Percentiles rank a stretch among this genome's conserved stretches.
These are phyloP conservation scores for Sphinx pinastri DNA, from an alignment of 2,888 invertebrate species.

Conservation along the genomic window DNA sequence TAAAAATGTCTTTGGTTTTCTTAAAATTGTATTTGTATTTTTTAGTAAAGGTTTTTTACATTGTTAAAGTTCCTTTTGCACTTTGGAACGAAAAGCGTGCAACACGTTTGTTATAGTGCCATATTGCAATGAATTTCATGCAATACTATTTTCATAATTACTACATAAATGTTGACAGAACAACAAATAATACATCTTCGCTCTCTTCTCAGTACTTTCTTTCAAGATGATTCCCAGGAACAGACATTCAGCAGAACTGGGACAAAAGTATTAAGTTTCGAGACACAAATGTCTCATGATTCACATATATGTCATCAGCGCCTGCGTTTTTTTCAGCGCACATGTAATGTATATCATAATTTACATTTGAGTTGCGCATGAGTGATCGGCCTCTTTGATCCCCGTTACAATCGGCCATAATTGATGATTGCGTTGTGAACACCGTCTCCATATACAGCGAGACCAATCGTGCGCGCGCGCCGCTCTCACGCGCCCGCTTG, in stretches of 20 bases:
- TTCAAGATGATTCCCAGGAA: neutral
- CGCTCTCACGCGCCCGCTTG: constrained; percentile 26
- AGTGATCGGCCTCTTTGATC: constrained; percentile 74
- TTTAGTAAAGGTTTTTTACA: too few relatives aligned
- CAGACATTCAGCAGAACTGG: neutral
- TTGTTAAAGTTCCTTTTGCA: too few relatives aligned
- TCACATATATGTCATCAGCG: constrained; percentile 24
- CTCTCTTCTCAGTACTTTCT: neutral
- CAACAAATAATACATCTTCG: too few relatives aligned
- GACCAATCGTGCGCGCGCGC: constrained; percentile 56
- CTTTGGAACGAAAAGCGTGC: too few relatives aligned
- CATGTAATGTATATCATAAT: constrained; percentile 20
- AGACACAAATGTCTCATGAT: neutral
- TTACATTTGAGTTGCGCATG: constrained; percentile 56
- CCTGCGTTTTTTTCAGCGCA: constrained; percentile 25
- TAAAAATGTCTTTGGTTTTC: too few relatives aligned
- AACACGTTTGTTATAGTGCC: too few relatives aligned
- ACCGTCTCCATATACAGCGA: constrained; percentile 54
- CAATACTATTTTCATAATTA: too few relatives aligned
- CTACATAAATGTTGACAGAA: too few relatives aligned
- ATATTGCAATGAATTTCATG: too few relatives aligned
- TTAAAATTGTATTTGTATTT: too few relatives aligned
- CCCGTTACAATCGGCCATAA: constrained; percentile 78
- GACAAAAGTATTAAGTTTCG: neutral
- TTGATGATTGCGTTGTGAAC: constrained; percentile 68